Base-by-base conservation (phyloP, 2,888 invertebrate genomes). In the Ophion ventricosus region DNA sequence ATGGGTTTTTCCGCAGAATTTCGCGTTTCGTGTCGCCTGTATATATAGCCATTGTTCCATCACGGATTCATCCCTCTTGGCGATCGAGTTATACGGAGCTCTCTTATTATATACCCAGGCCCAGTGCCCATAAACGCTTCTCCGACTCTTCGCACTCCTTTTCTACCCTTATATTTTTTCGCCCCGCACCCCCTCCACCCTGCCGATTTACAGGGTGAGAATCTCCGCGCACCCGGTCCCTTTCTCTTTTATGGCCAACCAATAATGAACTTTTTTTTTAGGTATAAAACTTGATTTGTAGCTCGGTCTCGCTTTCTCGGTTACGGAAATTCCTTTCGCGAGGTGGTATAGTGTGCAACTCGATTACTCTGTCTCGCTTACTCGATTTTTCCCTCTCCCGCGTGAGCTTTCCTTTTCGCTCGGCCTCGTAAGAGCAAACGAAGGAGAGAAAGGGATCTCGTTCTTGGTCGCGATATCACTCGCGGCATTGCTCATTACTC, bases 401-500 rank as follows among this genome's bases (percentile, higher is more conserved):
- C 69, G 80, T 69, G 29, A 17, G n/a, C 29, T 72, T 83, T 59
- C 76, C 64, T 67, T 43, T 82, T 74, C 76, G 25, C 82, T 54
- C 70, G 79, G 57, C 56, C 20, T 40, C 26, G 40, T 67, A 49
- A 61, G 69, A 80, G 69, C 56, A 85, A 69, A 59, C 69, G 23
- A 40, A 67, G 56, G 67, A 74, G 75, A 82, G 88, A 89, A 87
- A 88, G 90, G 87, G 89, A 87, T 89, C 88, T 88, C 89, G 88
- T 89, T 90, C 90, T 90, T 88, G 88, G 88, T 90, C 88, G 89
- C 90, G 93, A 92, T 93, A 93, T 93, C 93, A 93, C 91, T 92
- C 90, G 92, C 90, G 91, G 91, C 92, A 92, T 92, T 93, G 91
- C 92, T 93, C 93, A 93, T 93, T 93, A 92, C 93, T 92, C 93